These are phyloP conservation scores for Tautogolabrus adspersus DNA, from an alignment of 2,113 vertebrate species.

Conservation along the genomic window DNA sequence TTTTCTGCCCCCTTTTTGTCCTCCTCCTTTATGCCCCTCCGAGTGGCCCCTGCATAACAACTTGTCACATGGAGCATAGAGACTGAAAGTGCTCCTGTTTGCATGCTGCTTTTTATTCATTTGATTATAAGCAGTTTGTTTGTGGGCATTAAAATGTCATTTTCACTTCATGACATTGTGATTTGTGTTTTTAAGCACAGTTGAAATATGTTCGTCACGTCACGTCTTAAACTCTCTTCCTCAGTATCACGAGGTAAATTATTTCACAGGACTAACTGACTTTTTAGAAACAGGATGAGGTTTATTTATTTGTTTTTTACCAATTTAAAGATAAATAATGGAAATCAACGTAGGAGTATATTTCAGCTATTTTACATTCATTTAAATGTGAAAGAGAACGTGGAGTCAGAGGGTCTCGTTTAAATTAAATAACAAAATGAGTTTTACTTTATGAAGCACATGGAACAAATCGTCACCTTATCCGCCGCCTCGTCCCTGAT, in stretches of 20 bases:
- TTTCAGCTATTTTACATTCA: neutral
- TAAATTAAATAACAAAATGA: slow-evolving; percentile 11
- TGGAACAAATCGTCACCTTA: slow-evolving; percentile 32
- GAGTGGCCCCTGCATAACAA: slow-evolving; percentile 69
- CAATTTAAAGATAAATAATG: neutral
- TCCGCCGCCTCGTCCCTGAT: slow-evolving; percentile 13
- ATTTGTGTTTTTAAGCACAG: slow-evolving; percentile 3
- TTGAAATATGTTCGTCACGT: neutral
- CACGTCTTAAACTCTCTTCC: neutral
- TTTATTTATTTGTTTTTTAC: neutral
- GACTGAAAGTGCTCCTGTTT: slow-evolving; percentile 36
- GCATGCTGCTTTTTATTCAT: slow-evolving; percentile 10
- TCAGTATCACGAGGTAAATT: too few species aligned
- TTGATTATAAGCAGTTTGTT: neutral
- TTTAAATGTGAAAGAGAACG: neutral
- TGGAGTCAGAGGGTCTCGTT: neutral
- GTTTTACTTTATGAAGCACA: slow-evolving; percentile 38
- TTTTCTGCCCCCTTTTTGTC: slow-evolving; percentile 80
- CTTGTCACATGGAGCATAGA: slow-evolving; percentile 52
- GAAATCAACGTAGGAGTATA: neutral
- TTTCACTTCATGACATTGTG: slow-evolving; percentile 3
- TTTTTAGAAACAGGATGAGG: neutral
- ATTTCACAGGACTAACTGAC: too few species aligned
- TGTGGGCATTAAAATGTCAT: neutral
- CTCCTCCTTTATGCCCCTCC: slow-evolving; percentile 49